Evolutionary conservation across 2,888 invertebrate species (phyloP).

Genomic region (Eutolmus rufibarbis): DNA sequence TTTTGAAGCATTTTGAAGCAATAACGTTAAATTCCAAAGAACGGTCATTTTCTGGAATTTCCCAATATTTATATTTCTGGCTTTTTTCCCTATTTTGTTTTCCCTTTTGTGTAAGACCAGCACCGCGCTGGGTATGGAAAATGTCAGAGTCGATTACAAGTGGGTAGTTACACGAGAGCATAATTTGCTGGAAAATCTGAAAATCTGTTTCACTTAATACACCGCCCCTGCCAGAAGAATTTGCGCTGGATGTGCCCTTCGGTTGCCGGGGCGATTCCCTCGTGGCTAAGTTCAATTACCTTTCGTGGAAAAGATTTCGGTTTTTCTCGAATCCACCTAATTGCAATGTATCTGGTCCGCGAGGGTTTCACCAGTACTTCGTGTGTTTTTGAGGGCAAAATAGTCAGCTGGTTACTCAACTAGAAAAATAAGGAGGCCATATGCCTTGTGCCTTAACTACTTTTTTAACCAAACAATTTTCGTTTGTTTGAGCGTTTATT

Average conservation of each 20-base stretch:
- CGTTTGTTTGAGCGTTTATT: background rate
- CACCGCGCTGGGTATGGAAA: background rate
- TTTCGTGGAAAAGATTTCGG: background rate
- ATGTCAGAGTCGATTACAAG: background rate
- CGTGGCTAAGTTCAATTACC: background rate
- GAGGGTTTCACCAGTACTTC: background rate
- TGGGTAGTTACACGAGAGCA: background rate
- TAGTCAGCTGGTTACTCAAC: background rate
- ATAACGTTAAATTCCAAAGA: background rate
- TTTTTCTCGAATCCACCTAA: background rate
- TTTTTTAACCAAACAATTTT: background rate
- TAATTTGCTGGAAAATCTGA: background rate
- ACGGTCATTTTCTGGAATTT: background rate
- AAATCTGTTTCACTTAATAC: background rate
- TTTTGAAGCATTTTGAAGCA: background rate
- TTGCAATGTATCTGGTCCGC: background rate
- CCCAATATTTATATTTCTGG: background rate
- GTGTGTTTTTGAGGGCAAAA: background rate
- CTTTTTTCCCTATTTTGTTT: background rate
- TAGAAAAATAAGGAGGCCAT: background rate
- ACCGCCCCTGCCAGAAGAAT: background rate
- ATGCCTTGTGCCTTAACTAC: background rate
- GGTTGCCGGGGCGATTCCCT: background rate
- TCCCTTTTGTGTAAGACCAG: background rate
- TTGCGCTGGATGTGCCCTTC: background rate